Evolutionary conservation across 2,888 invertebrate genomes (phyloP).

Genomic region (Trachelus tabidus): DNA sequence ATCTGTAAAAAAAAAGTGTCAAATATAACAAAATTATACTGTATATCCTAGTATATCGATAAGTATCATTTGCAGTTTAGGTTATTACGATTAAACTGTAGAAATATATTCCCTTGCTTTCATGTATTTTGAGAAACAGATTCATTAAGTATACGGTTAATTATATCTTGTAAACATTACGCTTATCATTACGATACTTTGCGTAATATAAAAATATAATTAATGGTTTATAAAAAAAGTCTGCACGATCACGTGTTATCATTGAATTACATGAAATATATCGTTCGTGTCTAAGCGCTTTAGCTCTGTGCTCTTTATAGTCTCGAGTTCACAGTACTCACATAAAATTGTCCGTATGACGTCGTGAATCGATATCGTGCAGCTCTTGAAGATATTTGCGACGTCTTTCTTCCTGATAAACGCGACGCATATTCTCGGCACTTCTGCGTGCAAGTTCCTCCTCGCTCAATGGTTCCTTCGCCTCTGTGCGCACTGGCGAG

Average conservation of each 20-base stretch:
- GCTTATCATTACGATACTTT: no score
- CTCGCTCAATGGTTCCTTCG: slow-evolving; percentile 87
- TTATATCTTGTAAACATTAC: no score
- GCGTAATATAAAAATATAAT: no score
- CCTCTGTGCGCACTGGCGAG: slow-evolving; percentile 87
- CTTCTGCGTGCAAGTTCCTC: slow-evolving; percentile 89
- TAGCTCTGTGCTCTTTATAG: background rate
- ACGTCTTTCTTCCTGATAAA: slow-evolving; percentile 89
- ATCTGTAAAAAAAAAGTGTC: no score
- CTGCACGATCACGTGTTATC: background rate
- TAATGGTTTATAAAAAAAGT: background rate
- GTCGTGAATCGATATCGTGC: slow-evolving; percentile 92
- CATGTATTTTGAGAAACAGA: no score
- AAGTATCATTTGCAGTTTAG: no score
- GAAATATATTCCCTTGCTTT: no score
- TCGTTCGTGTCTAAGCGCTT: background rate
- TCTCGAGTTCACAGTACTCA: slow-evolving; percentile 54
- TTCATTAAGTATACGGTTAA: no score
- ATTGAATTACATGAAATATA: background rate
- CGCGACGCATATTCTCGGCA: slow-evolving; percentile 90
- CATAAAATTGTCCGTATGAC: slow-evolving; percentile 95
- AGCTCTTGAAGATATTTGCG: slow-evolving; percentile 93
- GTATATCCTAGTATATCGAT: no score
- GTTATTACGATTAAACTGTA: no score
- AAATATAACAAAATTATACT: no score